Evolutionary conservation across 92 coral and sea anemone genomes (phyloP).

Genomic region (Desmophyllum pertusum): DNA sequence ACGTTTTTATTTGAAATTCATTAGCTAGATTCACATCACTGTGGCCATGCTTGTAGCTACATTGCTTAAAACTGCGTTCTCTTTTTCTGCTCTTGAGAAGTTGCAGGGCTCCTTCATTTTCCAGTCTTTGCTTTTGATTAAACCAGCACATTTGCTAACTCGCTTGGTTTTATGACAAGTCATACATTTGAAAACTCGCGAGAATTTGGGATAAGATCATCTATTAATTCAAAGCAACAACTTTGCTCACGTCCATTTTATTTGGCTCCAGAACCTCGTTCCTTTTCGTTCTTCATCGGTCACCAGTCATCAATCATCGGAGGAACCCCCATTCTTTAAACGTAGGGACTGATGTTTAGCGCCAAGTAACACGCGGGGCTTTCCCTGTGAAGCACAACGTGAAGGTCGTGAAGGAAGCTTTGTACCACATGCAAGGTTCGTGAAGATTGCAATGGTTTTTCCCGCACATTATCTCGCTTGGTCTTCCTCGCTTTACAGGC

Average conservation of each 20-base stretch:
- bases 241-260: constrained; percentile 94
- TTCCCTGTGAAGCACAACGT: constrained; percentile 99
- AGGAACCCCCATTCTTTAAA: constrained; percentile 97
- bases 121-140: constrained; percentile 18
- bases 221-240: constrained; percentile 89
- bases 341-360: constrained; percentile 99
- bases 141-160: constrained; percentile 45
- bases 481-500: not conserved
- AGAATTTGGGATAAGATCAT: constrained; percentile 64
- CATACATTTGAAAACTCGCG: constrained; percentile 42
- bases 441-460: constrained; percentile 16
- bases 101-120: constrained; percentile 12
- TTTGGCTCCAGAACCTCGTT: constrained; percentile 74
- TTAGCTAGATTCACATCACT: too few species aligned
- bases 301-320: constrained; percentile 88
- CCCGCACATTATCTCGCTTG: constrained; percentile 9
- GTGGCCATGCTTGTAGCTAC: constrained; percentile 1
- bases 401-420: constrained; percentile 91
- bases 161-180: constrained; percentile 56
- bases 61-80: not conserved
- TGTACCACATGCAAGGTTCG: constrained; percentile 96
- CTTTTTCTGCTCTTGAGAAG: not conserved
- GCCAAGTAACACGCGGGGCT: constrained; percentile 99
- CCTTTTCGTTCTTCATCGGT: constrained; percentile 63
- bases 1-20: too few species aligned